Evolutionary conservation across 2,797 vertebrate species (phyloP), one percentile per base, ranked within the genome.

Genomic region (Halcyon badia): DNA sequence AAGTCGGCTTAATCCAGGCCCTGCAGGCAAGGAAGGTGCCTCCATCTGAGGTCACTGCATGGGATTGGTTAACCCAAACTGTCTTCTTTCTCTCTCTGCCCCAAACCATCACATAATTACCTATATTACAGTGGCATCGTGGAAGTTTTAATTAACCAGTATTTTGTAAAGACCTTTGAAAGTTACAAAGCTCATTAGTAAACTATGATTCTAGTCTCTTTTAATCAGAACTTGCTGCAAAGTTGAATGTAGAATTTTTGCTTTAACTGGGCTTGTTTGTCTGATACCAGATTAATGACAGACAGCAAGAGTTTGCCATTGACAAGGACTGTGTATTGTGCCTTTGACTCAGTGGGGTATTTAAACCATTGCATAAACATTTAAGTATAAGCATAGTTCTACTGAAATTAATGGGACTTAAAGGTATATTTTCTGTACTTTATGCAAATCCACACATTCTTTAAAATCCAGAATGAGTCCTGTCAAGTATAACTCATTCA

Each of bases 1-100:
- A 88, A 92, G 35, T 72, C 57, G 20, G 28, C 33, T 93, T 97
- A 95, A 95, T 95, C 94, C 91, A 87, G 44, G 75, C 91, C 93
- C 88, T 79, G 80, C 58, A 95, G 89, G 93, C 85, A 82, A 86
- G 70, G 83, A 96, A 93, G 70, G 56, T 94, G 52, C 26, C 80
- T 87, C 83, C 60, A 90, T 56, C 57, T 39, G 70, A 82, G 88
- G 83, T 96, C 87, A 87, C 70, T 87, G 44, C 13, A 16, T 91
- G 41, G 41, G 48, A 66, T 7, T 84, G 62, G 39, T 60, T 91
- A 93, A 78, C 21, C 25, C 51, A 73, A 87, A 62, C 16, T 82
- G 71, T 65, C 54, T 84, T 87, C 87, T 75, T 88, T 70, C 16
- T 86, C 80, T 48, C 13, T 6, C 18, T 88, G 30, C 16, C 48